Evolutionary conservation across 2,797 vertebrate species (phyloP).

Genomic region (Diplodus sargus): DNA sequence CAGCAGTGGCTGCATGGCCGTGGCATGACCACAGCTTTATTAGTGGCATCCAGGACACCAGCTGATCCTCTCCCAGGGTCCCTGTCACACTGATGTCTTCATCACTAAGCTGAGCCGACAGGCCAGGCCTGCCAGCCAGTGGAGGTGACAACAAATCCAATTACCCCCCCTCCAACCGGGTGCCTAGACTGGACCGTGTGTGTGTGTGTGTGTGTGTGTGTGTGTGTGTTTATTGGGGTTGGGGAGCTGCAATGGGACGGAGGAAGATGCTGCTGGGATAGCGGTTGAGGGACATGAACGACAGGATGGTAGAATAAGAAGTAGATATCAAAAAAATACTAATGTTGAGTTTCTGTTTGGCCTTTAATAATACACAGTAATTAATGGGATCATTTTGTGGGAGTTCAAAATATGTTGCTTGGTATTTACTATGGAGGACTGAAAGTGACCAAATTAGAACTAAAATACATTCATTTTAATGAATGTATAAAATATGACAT

Average conservation of each 20-base stretch:
- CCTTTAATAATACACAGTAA: too few species aligned
- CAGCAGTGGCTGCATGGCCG: constrained; percentile 83
- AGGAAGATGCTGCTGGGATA: constrained; percentile 33
- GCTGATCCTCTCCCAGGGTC: constrained; percentile 97
- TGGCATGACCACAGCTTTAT: constrained; percentile 90
- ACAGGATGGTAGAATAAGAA: constrained; percentile 24
- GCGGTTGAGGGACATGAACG: constrained; percentile 47
- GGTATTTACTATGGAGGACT: too few species aligned
- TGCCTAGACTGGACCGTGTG: constrained; percentile 81
- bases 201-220: too few species aligned
- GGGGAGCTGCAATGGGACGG: constrained; percentile 42
- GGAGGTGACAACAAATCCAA: constrained; percentile 99
- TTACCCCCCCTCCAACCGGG: constrained; percentile 91
- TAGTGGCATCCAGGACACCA: constrained; percentile 93
- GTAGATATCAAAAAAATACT: constrained; percentile 8
- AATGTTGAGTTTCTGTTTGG: not conserved
- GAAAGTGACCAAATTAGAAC: too few species aligned
- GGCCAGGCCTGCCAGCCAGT: constrained; percentile 95
- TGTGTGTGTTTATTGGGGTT: constrained; percentile 11
- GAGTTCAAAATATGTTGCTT: too few species aligned
- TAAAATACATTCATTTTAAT: too few species aligned
- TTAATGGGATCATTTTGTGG: too few species aligned
- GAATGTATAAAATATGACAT: too few species aligned
- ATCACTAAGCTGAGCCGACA: constrained; percentile 98
- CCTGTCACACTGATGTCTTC: constrained; percentile 99